These are phyloP conservation scores for Ryuthela nishihirai DNA, from an alignment of 2,888 invertebrate species.

Conservation along the genomic window DNA sequence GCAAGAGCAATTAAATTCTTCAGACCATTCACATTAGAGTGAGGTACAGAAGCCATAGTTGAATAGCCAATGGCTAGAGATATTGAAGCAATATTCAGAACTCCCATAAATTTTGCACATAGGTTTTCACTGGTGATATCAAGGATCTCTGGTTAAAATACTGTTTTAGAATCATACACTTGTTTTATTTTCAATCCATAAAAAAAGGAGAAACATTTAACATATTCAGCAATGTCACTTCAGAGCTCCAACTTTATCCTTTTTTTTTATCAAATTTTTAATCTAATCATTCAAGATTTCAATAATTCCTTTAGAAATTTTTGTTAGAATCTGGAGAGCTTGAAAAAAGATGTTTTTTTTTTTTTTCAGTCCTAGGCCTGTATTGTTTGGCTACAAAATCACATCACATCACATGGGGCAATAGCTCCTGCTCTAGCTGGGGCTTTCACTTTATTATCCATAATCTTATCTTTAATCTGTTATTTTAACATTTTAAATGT, in stretches of 20 bases:
- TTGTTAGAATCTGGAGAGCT: constrained; percentile 97
- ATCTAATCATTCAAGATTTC: constrained; percentile 82
- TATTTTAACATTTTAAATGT: neutral
- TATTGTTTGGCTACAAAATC: constrained; percentile 97
- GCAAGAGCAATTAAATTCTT: constrained; percentile 96
- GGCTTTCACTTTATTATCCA: constrained; percentile 93
- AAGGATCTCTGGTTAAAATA: constrained; percentile 93
- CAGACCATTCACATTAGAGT: constrained; percentile 96
- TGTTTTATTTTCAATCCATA: constrained; percentile 85
- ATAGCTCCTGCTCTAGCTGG: constrained; percentile 97
- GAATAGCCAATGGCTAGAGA: constrained; percentile 94
- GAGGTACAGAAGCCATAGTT: constrained; percentile 93
- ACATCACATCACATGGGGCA: constrained; percentile 91
- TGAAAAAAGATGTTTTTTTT: constrained; percentile 99
- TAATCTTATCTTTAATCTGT: constrained; percentile 83
- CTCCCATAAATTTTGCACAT: constrained; percentile 85
- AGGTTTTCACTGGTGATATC: constrained; percentile 98
- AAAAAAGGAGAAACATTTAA: constrained; percentile 98
- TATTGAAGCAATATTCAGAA: constrained; percentile 88
- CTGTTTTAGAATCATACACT: constrained; percentile 97
- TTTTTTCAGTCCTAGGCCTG: constrained; percentile 97
- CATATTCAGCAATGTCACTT: constrained; percentile 98
- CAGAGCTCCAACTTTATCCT: constrained; percentile 99
- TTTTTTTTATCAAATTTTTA: constrained; percentile 64
- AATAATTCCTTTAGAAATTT: constrained; percentile 99